Percentiles rank a stretch among this genome's conserved stretches.
phyloP scores from a whole-genome alignment of 2,113 vertebrate species.

The Antigone vipio region DNA sequence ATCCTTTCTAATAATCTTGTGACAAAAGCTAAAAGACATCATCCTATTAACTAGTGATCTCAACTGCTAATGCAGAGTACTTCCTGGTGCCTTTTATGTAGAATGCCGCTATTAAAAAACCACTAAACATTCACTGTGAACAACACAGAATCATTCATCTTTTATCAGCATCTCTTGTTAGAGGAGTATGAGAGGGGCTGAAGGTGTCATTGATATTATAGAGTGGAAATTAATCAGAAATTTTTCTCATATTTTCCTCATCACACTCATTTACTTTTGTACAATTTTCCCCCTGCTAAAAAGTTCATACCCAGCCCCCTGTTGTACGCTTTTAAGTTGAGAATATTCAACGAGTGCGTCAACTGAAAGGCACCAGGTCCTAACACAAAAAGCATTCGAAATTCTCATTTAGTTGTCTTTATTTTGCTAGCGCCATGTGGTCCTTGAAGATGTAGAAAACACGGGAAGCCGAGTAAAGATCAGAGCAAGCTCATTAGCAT shows the following conservation, averaged over 20 bases:
- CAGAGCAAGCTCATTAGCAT: constrained; percentile 99
- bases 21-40: constrained; percentile 99
- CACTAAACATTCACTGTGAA: constrained; percentile 90
- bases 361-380: constrained; percentile 92
- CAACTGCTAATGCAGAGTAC: constrained; percentile 92
- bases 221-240: constrained; percentile 88
- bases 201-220: constrained; percentile 98
- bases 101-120: constrained; percentile 89
- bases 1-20: constrained; percentile 98
- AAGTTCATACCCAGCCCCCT: constrained; percentile 89
- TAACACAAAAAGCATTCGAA: constrained; percentile 94
- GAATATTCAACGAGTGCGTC: constrained; percentile 89
- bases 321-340: constrained; percentile 85
- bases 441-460: constrained; percentile 99
- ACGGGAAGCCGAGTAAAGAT: constrained; percentile 98
- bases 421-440: constrained; percentile 98
- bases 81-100: constrained; percentile 94
- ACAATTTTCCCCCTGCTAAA: constrained; percentile 82
- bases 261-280: constrained; percentile 87
- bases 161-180: constrained; percentile 95
- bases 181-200: constrained; percentile 85
- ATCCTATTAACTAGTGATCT: constrained; percentile 99
- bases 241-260: constrained; percentile 89
- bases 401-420: constrained; percentile 99
- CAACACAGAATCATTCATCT: constrained; percentile 89